Evolutionary conservation across 1,140 invertebrate species (phyloP).

Genomic region (Subanguina moxae): DNA sequence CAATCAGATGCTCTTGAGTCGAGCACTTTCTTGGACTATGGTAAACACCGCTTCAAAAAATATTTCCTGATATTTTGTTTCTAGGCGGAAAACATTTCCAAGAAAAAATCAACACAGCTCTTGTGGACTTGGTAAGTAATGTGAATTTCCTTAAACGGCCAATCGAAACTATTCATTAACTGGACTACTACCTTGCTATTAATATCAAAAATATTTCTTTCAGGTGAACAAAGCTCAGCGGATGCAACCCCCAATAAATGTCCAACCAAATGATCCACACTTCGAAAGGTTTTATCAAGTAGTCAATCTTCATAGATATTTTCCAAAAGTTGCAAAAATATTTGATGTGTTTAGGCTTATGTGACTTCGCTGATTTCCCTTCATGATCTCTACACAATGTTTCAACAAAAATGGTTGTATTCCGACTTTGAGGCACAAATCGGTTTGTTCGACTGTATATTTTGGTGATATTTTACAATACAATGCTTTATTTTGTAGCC

Average conservation of each 20-base stretch:
- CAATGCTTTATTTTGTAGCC: too few species aligned
- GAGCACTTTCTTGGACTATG: conserved; percentile 30
- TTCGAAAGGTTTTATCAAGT: conserved; percentile 45
- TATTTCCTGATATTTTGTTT: too few species aligned
- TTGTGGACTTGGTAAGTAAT: conserved; percentile 27
- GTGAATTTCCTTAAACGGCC: too few species aligned
- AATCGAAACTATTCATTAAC: too few species aligned
- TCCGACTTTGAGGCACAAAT: conserved; percentile 42
- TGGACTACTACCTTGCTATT: too few species aligned
- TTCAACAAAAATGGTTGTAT: conserved; percentile 36
- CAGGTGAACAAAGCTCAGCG: conserved; percentile 40
- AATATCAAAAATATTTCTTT: too few species aligned
- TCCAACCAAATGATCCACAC: conserved; percentile 26
- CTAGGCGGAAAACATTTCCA: conserved; percentile 29
- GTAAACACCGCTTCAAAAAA: neutral
- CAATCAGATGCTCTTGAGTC: conserved; percentile 17
- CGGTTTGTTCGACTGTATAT: neutral
- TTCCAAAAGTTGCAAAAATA: neutral
- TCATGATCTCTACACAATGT: conserved; percentile 43
- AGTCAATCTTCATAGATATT: conserved; percentile 9
- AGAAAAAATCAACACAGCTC: conserved; percentile 39
- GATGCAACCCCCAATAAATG: conserved; percentile 41
- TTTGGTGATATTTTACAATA: too few species aligned
- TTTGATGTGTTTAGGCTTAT: conserved; percentile 41
- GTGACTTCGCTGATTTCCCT: conserved; percentile 41